Evolutionary conservation across 2,888 invertebrate species (phyloP).

Genomic region (Platycnemis pennipes): DNA sequence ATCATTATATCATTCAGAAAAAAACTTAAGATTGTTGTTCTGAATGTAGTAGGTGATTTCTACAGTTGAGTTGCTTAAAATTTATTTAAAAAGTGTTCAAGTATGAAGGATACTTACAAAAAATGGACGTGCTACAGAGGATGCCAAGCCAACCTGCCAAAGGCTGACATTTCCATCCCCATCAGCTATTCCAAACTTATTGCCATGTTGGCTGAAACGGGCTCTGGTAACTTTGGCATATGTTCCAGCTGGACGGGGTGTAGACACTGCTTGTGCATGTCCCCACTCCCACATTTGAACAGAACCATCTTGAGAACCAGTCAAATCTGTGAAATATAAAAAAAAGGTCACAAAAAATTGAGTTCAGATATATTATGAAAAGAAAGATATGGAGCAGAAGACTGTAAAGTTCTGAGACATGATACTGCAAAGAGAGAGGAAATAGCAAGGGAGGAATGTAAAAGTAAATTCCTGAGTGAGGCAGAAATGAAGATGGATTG

Average conservation of each 20-base stretch:
- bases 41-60: no score
- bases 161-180: slow-evolving; percentile 97
- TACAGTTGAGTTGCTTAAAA: no score
- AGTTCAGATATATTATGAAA: neutral
- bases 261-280: slow-evolving; percentile 93
- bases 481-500: no score
- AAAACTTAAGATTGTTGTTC: no score
- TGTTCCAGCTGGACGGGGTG: slow-evolving; percentile 95
- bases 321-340: slow-evolving; percentile 84
- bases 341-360: neutral
- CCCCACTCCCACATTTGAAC: slow-evolving; percentile 99
- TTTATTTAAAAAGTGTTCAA: no score
- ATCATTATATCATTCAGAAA: no score
- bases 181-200: slow-evolving; percentile 99
- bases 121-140: slow-evolving; percentile 89
- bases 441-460: no score
- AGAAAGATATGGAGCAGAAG: no score
- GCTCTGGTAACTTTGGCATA: slow-evolving; percentile 97
- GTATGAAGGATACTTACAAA: slow-evolving; percentile 90
- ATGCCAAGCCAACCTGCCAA: slow-evolving; percentile 94
- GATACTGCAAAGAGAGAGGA: no score
- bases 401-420: no score
- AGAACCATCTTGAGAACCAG: slow-evolving; percentile 97
- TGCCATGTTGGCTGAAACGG: slow-evolving; percentile 97
- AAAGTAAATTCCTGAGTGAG: no score